Evolutionary conservation across 2,113 vertebrate species (phyloP).

Genomic region (Colaptes auratus): DNA sequence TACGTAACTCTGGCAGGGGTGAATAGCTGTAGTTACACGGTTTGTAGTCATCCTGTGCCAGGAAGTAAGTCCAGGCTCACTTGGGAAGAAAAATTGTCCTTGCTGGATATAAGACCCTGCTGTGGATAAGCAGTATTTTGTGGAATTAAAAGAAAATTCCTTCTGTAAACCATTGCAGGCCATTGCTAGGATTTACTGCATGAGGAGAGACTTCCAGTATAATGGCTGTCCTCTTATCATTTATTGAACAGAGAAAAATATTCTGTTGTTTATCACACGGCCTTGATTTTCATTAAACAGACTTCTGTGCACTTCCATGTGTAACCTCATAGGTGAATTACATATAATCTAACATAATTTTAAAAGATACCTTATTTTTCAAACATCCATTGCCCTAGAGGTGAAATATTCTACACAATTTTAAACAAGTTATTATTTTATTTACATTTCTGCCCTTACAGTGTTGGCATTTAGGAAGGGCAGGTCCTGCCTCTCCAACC

Average conservation of each 20-base stretch:
- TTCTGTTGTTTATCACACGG: background rate
- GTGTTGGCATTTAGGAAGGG: no score
- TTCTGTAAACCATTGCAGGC: background rate
- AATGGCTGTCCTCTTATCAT: background rate
- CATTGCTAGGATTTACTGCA: background rate
- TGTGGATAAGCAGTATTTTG: background rate
- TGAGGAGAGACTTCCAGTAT: background rate
- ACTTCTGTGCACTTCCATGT: accelerated
- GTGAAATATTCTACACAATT: background rate
- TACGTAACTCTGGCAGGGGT: background rate
- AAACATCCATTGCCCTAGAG: background rate
- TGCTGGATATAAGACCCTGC: background rate
- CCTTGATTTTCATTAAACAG: background rate
- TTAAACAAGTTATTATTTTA: background rate
- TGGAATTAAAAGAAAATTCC: background rate
- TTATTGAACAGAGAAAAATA: background rate
- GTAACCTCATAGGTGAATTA: background rate
- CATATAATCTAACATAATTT: background rate
- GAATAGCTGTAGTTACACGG: background rate
- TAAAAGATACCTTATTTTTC: background rate
- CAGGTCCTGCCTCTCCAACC: no score
- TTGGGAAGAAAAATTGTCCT: background rate
- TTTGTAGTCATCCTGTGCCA: background rate
- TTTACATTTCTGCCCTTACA: background rate
- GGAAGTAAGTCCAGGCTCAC: background rate